These are phyloP conservation scores for Puntigrus tetrazona DNA, from an alignment of 2,113 vertebrate genomes.

Conservation along the genomic window DNA sequence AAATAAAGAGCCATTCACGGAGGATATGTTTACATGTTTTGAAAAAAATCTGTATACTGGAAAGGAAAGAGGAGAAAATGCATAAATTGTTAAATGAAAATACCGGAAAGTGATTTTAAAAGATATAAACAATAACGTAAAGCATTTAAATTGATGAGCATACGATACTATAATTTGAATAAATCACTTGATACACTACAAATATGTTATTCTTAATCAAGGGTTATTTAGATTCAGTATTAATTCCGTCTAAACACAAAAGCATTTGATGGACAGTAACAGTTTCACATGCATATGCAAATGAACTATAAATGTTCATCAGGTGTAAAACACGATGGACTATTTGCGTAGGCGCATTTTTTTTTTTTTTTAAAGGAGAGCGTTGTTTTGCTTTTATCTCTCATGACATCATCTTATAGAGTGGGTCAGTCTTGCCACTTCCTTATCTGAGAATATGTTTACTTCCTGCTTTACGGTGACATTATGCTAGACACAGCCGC, in stretches of 20 bases:
- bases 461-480: constrained; percentile 28
- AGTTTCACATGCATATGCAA: neutral
- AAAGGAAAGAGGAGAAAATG: neutral
- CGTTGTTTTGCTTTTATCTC: neutral
- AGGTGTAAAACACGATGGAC: neutral
- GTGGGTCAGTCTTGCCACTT: constrained; percentile 13
- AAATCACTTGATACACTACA: neutral
- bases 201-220: neutral
- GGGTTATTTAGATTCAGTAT: neutral
- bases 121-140: neutral
- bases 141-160: neutral
- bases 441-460: constrained; percentile 38
- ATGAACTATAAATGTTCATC: neutral
- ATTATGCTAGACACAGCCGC: constrained; percentile 16
- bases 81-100: neutral
- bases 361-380: neutral
- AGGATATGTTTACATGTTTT: neutral
- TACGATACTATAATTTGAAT: neutral
- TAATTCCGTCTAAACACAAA: neutral
- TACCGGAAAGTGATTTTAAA: neutral
- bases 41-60: neutral
- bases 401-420: constrained; percentile 37
- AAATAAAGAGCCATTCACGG: neutral
- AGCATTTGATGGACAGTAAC: neutral
- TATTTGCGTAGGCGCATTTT: neutral